Conservation (phyloP, 1,140 invertebrate species). For the Saccostrea glomerata region DNA sequence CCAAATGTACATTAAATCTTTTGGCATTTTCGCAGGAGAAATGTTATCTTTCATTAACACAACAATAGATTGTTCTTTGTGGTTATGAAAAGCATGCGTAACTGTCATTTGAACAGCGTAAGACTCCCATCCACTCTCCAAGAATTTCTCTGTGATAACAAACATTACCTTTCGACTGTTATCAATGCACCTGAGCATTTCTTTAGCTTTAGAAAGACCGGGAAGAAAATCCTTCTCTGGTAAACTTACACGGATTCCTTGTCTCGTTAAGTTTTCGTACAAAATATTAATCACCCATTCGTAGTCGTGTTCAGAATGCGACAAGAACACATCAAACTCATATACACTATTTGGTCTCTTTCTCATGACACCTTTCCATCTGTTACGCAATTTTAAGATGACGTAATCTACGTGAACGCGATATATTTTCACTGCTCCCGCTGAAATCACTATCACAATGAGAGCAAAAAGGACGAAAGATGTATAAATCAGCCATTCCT, state of each 20-base stretch:
- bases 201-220: constrained; percentile 40
- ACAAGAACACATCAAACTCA: constrained; percentile 12
- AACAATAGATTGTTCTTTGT: not conserved
- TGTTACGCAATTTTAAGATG: constrained; percentile 2
- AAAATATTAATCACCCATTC: not conserved
- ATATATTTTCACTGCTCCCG: not conserved
- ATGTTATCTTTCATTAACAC: not conserved
- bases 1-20: not conserved
- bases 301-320: not conserved
- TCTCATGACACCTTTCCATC: not conserved
- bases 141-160: constrained; percentile 43
- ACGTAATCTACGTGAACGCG: constrained; percentile 16
- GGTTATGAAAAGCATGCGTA: constrained; percentile 42
- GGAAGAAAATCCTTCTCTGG: constrained; percentile 45
- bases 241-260: not conserved
- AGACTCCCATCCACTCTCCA: constrained; percentile 44
- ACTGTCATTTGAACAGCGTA: constrained; percentile 45
- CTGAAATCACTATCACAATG: not conserved
- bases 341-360: not conserved
- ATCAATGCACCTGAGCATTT: constrained; percentile 46
- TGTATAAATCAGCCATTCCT: constrained; percentile 9
- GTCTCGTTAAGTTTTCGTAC: not conserved
- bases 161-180: constrained; percentile 50
- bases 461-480: not conserved
- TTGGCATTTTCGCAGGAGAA: not conserved